These are phyloP conservation scores for Cosmia trapezina DNA, from an alignment of 2,888 invertebrate species.

Conservation along the genomic window DNA sequence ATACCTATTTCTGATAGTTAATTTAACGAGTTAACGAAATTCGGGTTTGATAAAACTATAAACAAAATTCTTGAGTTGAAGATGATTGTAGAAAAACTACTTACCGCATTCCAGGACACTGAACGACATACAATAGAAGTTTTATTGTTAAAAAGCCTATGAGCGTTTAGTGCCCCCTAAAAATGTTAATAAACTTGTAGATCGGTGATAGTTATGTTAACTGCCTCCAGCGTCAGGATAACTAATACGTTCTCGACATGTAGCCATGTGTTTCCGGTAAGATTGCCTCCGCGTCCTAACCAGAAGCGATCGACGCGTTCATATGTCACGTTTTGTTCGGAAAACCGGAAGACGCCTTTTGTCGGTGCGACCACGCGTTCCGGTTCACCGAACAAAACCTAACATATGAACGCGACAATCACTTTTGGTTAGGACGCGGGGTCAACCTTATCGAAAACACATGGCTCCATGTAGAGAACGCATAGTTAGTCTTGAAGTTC, in stretches of 20 bases:
- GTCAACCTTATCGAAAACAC: neutral
- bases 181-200: no score
- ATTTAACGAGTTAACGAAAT: neutral
- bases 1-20: neutral
- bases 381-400: no score
- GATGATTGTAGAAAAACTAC: neutral
- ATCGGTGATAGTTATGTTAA: neutral
- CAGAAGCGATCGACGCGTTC: neutral
- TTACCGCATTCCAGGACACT: no score
- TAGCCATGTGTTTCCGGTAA: no score
- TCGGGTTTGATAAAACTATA: neutral
- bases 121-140: no score
- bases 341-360: no score
- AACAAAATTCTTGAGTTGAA: neutral
- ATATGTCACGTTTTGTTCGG: no score
- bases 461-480: neutral
- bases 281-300: neutral
- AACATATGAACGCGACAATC: no score
- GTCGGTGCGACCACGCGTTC: no score
- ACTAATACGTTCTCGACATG: no score
- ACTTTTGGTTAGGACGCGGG: neutral
- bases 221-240: neutral
- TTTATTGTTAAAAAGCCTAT: no score
- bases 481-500: neutral
- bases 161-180: no score